Base-by-base conservation (phyloP, 2,113 vertebrate species). In the Bettongia penicillata region DNA sequence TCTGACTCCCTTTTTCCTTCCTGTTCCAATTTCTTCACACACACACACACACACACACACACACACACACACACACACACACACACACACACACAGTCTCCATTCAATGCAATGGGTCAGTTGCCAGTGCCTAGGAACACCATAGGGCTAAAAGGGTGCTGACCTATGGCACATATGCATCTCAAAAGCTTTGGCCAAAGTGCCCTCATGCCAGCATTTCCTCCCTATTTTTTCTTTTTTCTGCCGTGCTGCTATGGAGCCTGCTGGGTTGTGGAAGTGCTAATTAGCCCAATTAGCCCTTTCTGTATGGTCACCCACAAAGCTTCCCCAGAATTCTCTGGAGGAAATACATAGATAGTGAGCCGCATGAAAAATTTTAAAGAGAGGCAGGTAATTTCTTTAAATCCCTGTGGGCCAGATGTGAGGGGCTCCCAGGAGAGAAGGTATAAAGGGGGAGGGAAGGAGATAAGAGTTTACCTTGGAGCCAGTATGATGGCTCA, bases 231-330 rank as follows among this genome's bases (percentile, higher is more conserved):
- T 84, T 84, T 43, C 68, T 84, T 43, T 84, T 84, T n/a, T 84
- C 68, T 43, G 37, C 68, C 8, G 7, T 84, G 68, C 6, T 43
- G n/a, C 68, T 84, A n/a, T 84, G 68, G 68, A 84, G 68, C n/a
- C 68, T 43, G 68, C 68, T 84, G 68, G 68, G 68, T 84, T 84
- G n/a, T 19, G 68, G 68, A 84, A 84, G 68, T 84, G 68, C 68
- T 84, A 84, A 84, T 84, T 84, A 84, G 68, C n/a, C 68, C 68
- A 84, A 84, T 84, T 84, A 84, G 68, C 68, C 68, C 68, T 84
- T 84, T 84, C 68, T 84, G 68, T 84, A 84, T 84, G 68, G 68
- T 84, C 68, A 84, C 68, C 68, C 68, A 84, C 68, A 84, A 84
- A 84, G 68, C 68, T 84, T 84, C 68, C 68, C n/a, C 68, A 84